Evolutionary conservation across 2,888 invertebrate species (phyloP).

Genomic region (Imbricaverruca yamaguchii): DNA sequence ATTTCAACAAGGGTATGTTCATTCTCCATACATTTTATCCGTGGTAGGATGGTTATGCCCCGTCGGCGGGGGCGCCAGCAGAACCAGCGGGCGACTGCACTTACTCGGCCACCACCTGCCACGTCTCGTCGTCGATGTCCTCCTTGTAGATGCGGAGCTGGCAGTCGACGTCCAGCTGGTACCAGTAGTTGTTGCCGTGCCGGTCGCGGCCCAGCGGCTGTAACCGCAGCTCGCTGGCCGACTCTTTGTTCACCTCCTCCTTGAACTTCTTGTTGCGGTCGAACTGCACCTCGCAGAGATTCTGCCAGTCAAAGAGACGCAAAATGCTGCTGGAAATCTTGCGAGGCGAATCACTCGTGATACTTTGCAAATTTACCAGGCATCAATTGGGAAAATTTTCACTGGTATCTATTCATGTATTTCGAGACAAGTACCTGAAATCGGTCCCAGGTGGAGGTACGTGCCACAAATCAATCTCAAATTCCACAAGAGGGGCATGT

Average conservation of each 20-base stretch:
- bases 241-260: constrained; percentile 67
- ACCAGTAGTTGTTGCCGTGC: constrained; percentile 88
- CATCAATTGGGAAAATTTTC: no score
- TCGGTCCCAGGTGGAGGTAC: no score
- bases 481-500: no score
- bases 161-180: constrained; percentile 77
- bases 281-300: constrained; percentile 87
- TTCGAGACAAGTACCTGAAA: no score
- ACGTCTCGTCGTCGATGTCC: constrained; percentile 91
- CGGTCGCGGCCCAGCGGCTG: constrained; percentile 88
- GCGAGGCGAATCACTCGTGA: no score
- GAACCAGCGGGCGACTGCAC: constrained; percentile 33
- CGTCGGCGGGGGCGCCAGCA: not conserved
- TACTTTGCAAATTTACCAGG: no score
- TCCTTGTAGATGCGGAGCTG: constrained; percentile 89
- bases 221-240: constrained; percentile 69
- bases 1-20: no score
- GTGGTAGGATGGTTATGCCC: no score
- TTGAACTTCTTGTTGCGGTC: constrained; percentile 91
- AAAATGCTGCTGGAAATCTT: no score
- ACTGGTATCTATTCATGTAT: no score
- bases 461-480: no score
- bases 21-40: no score
- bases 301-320: constrained; percentile 46
- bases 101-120: constrained; percentile 84